phyloP scores from a whole-genome alignment of 2,113 vertebrate species.

The Eidolon helvum region DNA sequence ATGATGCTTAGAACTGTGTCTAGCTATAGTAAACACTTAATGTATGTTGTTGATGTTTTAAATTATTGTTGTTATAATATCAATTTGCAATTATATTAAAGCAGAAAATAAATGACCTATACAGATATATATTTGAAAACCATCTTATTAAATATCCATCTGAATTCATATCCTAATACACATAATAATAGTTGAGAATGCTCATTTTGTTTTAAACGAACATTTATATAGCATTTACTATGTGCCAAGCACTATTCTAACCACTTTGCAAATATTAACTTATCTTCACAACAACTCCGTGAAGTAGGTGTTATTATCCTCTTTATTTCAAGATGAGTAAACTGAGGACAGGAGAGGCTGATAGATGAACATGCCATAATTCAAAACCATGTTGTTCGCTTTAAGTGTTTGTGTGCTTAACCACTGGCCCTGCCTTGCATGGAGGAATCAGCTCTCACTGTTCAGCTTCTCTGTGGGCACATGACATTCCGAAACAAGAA shows the following conservation, averaged over 20 bases:
- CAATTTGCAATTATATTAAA: neutral
- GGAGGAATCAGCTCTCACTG: neutral
- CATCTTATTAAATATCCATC: neutral
- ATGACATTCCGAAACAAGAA: slow-evolving; percentile 59
- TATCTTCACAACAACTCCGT: neutral
- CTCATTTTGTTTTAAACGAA: neutral
- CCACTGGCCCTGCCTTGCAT: accelerated
- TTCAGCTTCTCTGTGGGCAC: slow-evolving; percentile 40
- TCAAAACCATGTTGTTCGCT: neutral
- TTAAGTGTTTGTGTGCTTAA: neutral
- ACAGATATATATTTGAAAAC: neutral
- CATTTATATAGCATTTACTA: neutral
- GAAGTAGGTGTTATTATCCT: neutral
- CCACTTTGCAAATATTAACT: neutral
- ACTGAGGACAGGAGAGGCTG: neutral
- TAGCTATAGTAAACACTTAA: neutral
- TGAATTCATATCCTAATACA: neutral
- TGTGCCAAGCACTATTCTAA: neutral
- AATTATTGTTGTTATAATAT: neutral
- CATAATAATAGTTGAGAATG: neutral
- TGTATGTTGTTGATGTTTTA: neutral
- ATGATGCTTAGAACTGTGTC: neutral
- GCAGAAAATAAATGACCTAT: neutral
- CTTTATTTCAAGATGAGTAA: neutral
- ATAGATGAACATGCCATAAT: neutral